Base-by-base conservation (phyloP, 1,140 invertebrate species). In the Pristionchus pacificus region DNA sequence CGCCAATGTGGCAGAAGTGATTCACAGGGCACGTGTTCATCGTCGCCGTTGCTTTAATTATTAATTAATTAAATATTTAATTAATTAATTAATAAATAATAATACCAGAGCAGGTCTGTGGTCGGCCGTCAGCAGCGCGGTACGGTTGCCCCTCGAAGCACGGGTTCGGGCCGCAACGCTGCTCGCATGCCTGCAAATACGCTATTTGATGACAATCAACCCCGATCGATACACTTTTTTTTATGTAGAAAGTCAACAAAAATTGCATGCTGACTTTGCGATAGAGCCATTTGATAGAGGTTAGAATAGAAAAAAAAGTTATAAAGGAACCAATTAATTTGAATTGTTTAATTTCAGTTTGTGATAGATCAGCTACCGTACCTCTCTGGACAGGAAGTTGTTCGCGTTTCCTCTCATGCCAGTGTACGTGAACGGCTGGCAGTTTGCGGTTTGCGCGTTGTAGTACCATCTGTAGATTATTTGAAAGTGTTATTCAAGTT, bases 341-440 rank as follows among this genome's bases (percentile, higher is more conserved):
- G n/a, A n/a, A n/a, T n/a, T n/a, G n/a, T n/a, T n/a, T n/a, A n/a
- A n/a, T n/a, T n/a, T n/a, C n/a, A n/a, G n/a, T n/a, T n/a, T 13
- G 67, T 61, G 25, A 61, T 24, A 30, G 24, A 61, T 27, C 10
- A 25, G 24, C 55, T 57, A 27, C 10, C 60, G 2, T 31, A 61
- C 71, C 31, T 76, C 61, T 59, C 75, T 57, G 65, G 77, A 80
- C n/a, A 74, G 61, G 70, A 84, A 85, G 61, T 78, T 81, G 74
- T 86, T 86, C 15, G 79, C 74, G 74, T 86, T 86, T 24, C 85
- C 85, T 13, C 76, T 71, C 64, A 85, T 82, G 10, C 85, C 85
- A 15, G 83, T 78, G 73, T 86, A 86, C 1, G 78, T 79, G 72
- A 86, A 86, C 1, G 60, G 63, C 55, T 84, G 77, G 73, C 85